A percentile compares a stretch with the other conserved stretches of the same genome.
Conservation (phyloP, 2,888 invertebrate genomes). For the Galerucella nymphaeae region DNA sequence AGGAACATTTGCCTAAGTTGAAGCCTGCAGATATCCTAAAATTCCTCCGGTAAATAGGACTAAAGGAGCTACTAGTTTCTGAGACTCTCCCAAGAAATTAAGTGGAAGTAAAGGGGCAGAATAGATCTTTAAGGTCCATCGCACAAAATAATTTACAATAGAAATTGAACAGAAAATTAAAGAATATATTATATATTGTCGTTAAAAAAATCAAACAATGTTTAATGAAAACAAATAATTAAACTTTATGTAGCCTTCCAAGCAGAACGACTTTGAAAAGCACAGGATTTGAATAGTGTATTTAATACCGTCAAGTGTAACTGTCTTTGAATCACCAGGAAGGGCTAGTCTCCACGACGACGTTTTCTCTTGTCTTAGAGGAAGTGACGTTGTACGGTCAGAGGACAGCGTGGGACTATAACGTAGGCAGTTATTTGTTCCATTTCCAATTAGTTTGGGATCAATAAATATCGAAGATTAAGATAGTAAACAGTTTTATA, state of each 20-base stretch:
- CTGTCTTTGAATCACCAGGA: slow-evolving; percentile 15
- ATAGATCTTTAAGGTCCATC: no score
- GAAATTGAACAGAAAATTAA: no score
- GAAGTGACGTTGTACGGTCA: slow-evolving; percentile 6
- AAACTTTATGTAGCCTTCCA: slow-evolving; percentile 30
- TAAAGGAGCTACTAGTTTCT: no score
- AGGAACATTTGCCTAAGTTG: no score
- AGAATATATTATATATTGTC: no score
- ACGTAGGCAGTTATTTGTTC: not conserved
- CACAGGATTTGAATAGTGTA: not conserved
- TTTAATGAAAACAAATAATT: slow-evolving; percentile 17
- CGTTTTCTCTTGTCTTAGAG: slow-evolving; percentile 3
- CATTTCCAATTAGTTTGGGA: not conserved
- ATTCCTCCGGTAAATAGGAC: no score
- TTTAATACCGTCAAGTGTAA: not conserved
- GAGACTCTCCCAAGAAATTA: no score
- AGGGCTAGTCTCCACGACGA: slow-evolving; percentile 3
- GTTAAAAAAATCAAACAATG: no score
- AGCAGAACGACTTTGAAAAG: slow-evolving; percentile 7
- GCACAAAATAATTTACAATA: no score
- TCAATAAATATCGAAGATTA: not conserved
- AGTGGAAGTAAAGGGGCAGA: no score
- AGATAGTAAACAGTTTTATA: not conserved
- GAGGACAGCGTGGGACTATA: slow-evolving; percentile 13
- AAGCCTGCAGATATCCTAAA: no score